Evolutionary conservation across 2,797 vertebrate genomes (phyloP).

Genomic region (Melanotaenia trifasciata): DNA sequence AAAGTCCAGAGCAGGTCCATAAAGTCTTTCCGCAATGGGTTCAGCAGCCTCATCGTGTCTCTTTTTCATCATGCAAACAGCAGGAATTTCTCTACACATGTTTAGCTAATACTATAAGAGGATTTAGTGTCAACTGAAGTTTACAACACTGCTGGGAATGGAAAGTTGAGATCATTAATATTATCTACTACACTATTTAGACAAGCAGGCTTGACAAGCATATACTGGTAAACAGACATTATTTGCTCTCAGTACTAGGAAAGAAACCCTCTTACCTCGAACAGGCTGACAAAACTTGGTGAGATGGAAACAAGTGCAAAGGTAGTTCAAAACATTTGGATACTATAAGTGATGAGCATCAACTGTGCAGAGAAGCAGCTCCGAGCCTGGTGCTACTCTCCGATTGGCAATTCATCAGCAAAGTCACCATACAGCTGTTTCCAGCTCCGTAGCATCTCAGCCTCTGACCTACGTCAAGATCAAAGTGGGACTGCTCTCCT

Average conservation of each 20-base stretch:
- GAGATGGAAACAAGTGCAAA: slow-evolving; percentile 15
- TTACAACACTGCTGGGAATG: slow-evolving; percentile 13
- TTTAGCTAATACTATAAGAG: slow-evolving; percentile 10
- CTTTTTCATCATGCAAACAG: slow-evolving; percentile 26
- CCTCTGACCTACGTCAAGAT: slow-evolving; percentile 61
- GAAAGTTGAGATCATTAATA: slow-evolving; percentile 30
- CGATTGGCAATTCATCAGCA: slow-evolving; percentile 25
- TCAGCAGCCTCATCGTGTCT: slow-evolving; percentile 28
- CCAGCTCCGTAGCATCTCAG: slow-evolving; percentile 52
- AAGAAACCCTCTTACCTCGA: slow-evolving; percentile 62
- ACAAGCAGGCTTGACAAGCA: neutral
- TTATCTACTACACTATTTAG: neutral
- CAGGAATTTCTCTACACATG: slow-evolving; percentile 20
- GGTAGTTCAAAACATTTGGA: slow-evolving; percentile 13
- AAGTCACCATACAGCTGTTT: slow-evolving; percentile 43
- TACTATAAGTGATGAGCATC: slow-evolving; percentile 23
- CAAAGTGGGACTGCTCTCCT: slow-evolving; percentile 68
- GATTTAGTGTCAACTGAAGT: neutral
- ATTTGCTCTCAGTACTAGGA: slow-evolving; percentile 5
- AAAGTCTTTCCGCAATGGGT: slow-evolving; percentile 51
- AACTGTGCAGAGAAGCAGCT: slow-evolving; percentile 18
- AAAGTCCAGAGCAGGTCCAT: slow-evolving; percentile 33
- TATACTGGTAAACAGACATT: neutral
- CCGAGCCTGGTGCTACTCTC: slow-evolving; percentile 4
- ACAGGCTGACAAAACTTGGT: slow-evolving; percentile 26